These are phyloP conservation scores for Coendou prehensilis DNA, from an alignment of 2,797 vertebrate genomes.

Conservation along the genomic window DNA sequence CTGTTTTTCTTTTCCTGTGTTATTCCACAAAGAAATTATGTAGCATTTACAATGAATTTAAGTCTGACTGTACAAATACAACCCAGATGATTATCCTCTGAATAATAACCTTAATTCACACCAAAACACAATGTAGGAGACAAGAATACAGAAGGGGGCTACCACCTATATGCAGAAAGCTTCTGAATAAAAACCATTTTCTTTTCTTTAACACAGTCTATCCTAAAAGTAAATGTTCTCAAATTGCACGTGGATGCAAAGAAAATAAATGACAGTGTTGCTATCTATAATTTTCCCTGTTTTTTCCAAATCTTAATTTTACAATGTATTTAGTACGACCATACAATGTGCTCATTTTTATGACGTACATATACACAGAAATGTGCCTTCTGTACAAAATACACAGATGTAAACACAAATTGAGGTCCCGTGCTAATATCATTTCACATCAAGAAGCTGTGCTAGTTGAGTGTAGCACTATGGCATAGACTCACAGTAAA, in stretches of 20 bases:
- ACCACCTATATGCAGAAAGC: neutral
- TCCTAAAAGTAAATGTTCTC: neutral
- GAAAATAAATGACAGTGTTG: slow-evolving; percentile 2
- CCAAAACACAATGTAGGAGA: slow-evolving; percentile 14
- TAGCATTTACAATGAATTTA: slow-evolving; percentile 15
- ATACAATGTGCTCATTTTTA: neutral
- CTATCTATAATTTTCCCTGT: neutral
- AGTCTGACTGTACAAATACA: slow-evolving; percentile 17
- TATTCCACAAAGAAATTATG: slow-evolving; percentile 3
- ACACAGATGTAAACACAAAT: neutral
- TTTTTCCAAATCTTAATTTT: slow-evolving; percentile 56
- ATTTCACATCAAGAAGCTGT: neutral
- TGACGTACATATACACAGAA: neutral
- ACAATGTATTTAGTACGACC: neutral
- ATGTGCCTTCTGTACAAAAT: slow-evolving; percentile 3
- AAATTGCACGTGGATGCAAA: neutral
- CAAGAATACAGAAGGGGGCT: slow-evolving; percentile 33
- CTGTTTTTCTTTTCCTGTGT: slow-evolving; percentile 18
- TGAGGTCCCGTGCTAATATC: neutral
- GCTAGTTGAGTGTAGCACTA: neutral
- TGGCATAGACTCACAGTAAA: slow-evolving; percentile 4
- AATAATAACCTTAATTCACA: slow-evolving; percentile 43
- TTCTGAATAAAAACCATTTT: slow-evolving; percentile 36
- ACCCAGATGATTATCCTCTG: neutral
- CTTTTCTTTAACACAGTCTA: neutral